phyloP scores from a whole-genome alignment of 1,140 invertebrate species.

The Drosophila setifemur region DNA sequence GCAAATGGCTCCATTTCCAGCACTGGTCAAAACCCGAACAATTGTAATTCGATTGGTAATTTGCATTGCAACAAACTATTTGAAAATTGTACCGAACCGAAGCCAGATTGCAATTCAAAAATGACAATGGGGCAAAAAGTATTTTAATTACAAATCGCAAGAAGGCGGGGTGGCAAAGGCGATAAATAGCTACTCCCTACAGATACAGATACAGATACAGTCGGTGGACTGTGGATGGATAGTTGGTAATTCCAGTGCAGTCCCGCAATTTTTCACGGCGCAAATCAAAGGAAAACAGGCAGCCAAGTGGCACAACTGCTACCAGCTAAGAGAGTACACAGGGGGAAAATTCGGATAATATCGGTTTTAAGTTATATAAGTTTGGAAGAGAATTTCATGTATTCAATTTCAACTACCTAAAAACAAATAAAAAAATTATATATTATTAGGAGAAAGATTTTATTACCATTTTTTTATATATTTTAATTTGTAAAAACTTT shows the following conservation, averaged over 20 bases:
- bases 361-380: too few species aligned
- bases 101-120: conserved; percentile 22
- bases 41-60: conserved; percentile 39
- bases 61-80: conserved; percentile 34
- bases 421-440: too few species aligned
- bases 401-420: too few species aligned
- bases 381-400: too few species aligned
- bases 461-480: neutral
- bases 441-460: too few species aligned
- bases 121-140: conserved; percentile 55
- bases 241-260: conserved; percentile 36
- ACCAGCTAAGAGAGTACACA: conserved; percentile 6
- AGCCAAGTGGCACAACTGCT: conserved; percentile 57
- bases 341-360: neutral
- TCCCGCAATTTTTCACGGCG: conserved; percentile 55
- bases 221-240: conserved; percentile 20
- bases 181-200: conserved; percentile 46
- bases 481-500: neutral
- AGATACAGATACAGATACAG: conserved; percentile 20
- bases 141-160: conserved; percentile 57
- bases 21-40: conserved; percentile 25
- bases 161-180: conserved; percentile 15
- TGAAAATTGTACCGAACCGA: conserved; percentile 42
- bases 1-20: conserved; percentile 34
- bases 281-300: conserved; percentile 71